These are phyloP conservation scores for Leucophora obtusa DNA, from an alignment of 2,888 invertebrate genomes.

Conservation along the genomic window DNA sequence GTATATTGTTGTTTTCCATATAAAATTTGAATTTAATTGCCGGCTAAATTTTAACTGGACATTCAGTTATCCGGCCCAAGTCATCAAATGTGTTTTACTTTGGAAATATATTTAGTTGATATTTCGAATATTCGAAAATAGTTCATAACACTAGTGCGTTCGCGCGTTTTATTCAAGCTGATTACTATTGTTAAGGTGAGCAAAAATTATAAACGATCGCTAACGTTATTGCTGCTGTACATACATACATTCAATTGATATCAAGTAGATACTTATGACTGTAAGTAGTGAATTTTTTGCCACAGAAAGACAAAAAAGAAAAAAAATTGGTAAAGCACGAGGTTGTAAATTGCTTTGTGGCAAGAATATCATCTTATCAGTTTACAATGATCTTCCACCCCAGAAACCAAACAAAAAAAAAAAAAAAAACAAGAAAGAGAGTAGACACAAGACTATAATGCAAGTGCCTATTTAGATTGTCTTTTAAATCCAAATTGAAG, in stretches of 20 bases:
- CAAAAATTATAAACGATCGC: neutral
- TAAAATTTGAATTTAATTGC: no score
- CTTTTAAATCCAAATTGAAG: neutral
- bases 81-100: no score
- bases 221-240: neutral
- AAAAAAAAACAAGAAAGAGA: conserved; percentile 1
- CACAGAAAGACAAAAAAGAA: neutral
- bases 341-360: conserved; percentile 56
- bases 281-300: neutral
- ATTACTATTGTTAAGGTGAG: neutral
- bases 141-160: conserved; percentile 17
- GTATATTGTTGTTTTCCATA: no score
- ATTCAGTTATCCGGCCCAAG: no score
- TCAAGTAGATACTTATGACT: neutral
- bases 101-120: no score
- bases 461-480: conserved; percentile 41
- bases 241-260: neutral
- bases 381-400: conserved; percentile 40
- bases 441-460: conserved; percentile 18
- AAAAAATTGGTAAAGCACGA: conserved; percentile 41
- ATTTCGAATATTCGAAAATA: no score
- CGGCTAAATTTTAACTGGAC: no score
- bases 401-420: conserved; percentile 5
- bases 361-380: conserved; percentile 55
- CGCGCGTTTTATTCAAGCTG: neutral